Evolutionary conservation across 2,797 vertebrate genomes (phyloP), one percentile per base, ranked within the genome.

Genomic region (Epinephelus malabaricus): DNA sequence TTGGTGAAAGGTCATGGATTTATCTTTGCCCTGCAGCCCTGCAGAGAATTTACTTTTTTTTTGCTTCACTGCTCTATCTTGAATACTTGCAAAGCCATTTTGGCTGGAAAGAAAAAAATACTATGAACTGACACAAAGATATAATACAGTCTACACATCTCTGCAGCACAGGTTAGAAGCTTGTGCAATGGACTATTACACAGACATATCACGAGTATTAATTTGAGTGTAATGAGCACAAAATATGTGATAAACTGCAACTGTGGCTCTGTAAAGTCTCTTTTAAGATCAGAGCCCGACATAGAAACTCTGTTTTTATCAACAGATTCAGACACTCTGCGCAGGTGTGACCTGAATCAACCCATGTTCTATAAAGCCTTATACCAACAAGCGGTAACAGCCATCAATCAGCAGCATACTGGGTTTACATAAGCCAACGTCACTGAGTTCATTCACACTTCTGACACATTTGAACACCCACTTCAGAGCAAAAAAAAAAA

Each of bases 1-100:
- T 84, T 84, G 71, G 74, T 72, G 69, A 91, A 90, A 91, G 89
- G 89, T 91, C 84, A 75, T 71, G 38, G 69, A 86, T 91, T 90
- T 88, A 86, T 90, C 82, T 88, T 72, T 81, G 25, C 60, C 86
- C 79, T 30, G 45, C 71, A 81, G 88, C 78, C 21, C 69, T 69
- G 54, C 64, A 77, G 60, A 56, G 58, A 71, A 59, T 73, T 84
- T 21, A 13, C 3, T n/a, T 47, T 62, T 69, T 69, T 53, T 75
- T 84, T 86, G 72, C 76, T 79, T 78, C 47, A 64, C 66, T 82
- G 87, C 69, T 76, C 62, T 78, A 51, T 69, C 62, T 67, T 81
- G 21, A 86, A 83, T 34, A 58, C 51, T 76, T 65, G 73, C 75
- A 79, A 83, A 73, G 38, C 67, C 18, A 60, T 55, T 58, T 30